A percentile compares a stretch with the other conserved stretches of the same genome.
Conservation (phyloP, 1,140 invertebrate species). For the Drosophila baimaii region DNA sequence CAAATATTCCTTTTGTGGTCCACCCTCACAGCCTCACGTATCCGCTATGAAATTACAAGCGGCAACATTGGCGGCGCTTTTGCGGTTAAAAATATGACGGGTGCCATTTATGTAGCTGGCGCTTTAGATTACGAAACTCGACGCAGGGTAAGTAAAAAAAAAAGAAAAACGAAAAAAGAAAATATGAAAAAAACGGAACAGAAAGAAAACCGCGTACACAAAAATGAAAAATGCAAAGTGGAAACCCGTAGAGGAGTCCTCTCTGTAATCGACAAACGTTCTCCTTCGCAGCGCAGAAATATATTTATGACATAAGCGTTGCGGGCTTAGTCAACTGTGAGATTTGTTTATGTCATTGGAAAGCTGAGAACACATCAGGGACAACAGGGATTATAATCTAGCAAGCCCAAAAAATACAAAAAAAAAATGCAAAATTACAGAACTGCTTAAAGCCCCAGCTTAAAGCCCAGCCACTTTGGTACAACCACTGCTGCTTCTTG, state of each 20-base stretch:
- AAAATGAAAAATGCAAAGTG: slow-evolving; percentile 42
- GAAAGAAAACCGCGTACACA: slow-evolving; percentile 87
- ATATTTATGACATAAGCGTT: slow-evolving; percentile 70
- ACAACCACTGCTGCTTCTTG: slow-evolving; percentile 8
- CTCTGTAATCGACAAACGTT: slow-evolving; percentile 47
- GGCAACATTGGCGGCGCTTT: slow-evolving; percentile 99
- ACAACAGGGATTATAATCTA: slow-evolving; percentile 15
- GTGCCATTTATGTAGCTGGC: slow-evolving; percentile 98
- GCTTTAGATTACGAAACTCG: slow-evolving; percentile 96
- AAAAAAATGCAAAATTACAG: slow-evolving; percentile 6
- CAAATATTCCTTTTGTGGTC: slow-evolving; percentile 27
- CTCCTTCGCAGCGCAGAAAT: slow-evolving; percentile 40
- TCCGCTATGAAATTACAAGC: slow-evolving; percentile 99
- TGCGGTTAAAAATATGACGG: slow-evolving; percentile 98
- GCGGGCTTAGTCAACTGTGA: slow-evolving; percentile 69
- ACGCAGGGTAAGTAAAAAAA: slow-evolving; percentile 90
- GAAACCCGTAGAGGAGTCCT: slow-evolving; percentile 37
- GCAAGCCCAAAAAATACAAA: neutral
- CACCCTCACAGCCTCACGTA: slow-evolving; percentile 92
- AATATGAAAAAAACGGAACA: slow-evolving; percentile 4
- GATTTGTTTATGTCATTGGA: slow-evolving; percentile 69
- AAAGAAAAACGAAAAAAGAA: slow-evolving; percentile 15
- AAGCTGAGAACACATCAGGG: slow-evolving; percentile 41
- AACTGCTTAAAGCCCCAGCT: slow-evolving; percentile 3
- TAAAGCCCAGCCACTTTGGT: neutral